Conservation (phyloP, 2,888 invertebrate genomes). For the Eumacrocentrus americanus region DNA sequence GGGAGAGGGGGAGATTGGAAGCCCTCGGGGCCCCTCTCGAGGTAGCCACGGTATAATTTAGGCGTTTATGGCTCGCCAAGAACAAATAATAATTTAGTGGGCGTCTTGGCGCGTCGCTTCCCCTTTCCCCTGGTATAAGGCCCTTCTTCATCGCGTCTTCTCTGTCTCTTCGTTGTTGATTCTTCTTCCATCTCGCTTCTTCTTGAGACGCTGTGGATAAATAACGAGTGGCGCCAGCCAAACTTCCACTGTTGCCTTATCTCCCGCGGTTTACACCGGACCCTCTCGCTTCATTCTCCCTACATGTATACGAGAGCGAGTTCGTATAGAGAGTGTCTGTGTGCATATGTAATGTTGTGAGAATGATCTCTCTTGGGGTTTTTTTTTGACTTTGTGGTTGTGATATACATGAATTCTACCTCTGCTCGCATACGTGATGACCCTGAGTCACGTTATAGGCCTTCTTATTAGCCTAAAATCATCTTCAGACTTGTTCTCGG, state of each 20-base stretch:
- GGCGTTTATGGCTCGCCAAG: slow-evolving; percentile 59
- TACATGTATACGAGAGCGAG: background rate
- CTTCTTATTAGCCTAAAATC: slow-evolving; percentile 27
- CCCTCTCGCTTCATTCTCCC: slow-evolving; percentile 22
- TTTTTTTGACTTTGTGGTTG: slow-evolving; percentile 14
- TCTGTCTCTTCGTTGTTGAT: slow-evolving; percentile 10
- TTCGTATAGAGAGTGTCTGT: background rate
- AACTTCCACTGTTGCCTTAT: slow-evolving; percentile 52
- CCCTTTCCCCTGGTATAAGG: slow-evolving; percentile 24
- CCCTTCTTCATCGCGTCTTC: slow-evolving; percentile 17
- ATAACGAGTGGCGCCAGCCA: slow-evolving; percentile 61
- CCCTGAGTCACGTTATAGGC: slow-evolving; percentile 12
- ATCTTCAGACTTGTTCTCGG: slow-evolving; percentile 21
- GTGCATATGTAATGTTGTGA: background rate
- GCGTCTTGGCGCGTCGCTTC: slow-evolving; percentile 51
- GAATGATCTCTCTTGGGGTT: background rate
- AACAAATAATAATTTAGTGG: slow-evolving; percentile 62
- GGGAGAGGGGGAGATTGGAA: slow-evolving; percentile 25
- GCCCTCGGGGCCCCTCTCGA: slow-evolving; percentile 40
- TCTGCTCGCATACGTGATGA: background rate
- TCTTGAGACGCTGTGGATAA: slow-evolving; percentile 51
- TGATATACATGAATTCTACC: slow-evolving; percentile 7
- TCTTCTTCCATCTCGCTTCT: slow-evolving; percentile 16
- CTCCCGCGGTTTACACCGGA: slow-evolving; percentile 43
- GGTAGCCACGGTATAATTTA: slow-evolving; percentile 59